These are phyloP conservation scores for Chrysolina haemoptera DNA, from an alignment of 2,888 invertebrate species.

Conservation along the genomic window DNA sequence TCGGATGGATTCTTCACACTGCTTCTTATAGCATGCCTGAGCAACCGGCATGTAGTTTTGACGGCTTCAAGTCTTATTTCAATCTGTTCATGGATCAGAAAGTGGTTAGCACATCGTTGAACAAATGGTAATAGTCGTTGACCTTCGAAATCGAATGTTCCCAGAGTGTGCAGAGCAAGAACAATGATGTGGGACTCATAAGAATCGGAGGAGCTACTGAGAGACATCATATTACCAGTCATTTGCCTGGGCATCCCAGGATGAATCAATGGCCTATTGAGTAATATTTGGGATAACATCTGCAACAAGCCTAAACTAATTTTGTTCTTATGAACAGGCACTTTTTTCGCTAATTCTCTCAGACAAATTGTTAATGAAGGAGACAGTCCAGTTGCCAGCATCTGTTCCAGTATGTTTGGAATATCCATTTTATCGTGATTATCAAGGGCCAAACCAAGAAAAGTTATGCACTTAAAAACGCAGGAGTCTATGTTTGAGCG, in stretches of 20 bases:
- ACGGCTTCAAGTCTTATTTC: constrained; percentile 96
- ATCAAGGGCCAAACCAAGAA: constrained; percentile 89
- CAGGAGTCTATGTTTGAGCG: constrained; percentile 85
- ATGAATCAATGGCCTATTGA: constrained; percentile 89
- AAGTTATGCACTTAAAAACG: constrained; percentile 93
- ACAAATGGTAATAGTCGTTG: constrained; percentile 94
- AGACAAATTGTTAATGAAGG: constrained; percentile 92
- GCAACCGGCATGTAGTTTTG: constrained; percentile 90
- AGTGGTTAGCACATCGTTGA: constrained; percentile 92
- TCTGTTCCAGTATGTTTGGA: constrained; percentile 88
- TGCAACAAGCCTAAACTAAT: constrained; percentile 94
- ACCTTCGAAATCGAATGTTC: constrained; percentile 89
- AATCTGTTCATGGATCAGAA: constrained; percentile 86
- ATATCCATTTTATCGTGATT: constrained; percentile 84
- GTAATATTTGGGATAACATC: constrained; percentile 91
- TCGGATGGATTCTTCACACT: constrained; percentile 79
- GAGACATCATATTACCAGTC: constrained; percentile 70
- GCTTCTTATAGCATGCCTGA: constrained; percentile 84
- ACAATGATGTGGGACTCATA: constrained; percentile 88
- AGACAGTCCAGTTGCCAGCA: constrained; percentile 93
- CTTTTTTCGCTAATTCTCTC: constrained; percentile 87
- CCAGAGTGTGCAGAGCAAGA: constrained; percentile 92
- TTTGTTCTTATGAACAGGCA: constrained; percentile 89
- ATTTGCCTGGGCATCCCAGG: constrained; percentile 83
- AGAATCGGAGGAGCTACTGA: constrained; percentile 72